A percentile compares a stretch with the other conserved stretches of the same genome.
Conservation (phyloP, 1,140 invertebrate genomes). For the Hylyphantes graminicola region DNA sequence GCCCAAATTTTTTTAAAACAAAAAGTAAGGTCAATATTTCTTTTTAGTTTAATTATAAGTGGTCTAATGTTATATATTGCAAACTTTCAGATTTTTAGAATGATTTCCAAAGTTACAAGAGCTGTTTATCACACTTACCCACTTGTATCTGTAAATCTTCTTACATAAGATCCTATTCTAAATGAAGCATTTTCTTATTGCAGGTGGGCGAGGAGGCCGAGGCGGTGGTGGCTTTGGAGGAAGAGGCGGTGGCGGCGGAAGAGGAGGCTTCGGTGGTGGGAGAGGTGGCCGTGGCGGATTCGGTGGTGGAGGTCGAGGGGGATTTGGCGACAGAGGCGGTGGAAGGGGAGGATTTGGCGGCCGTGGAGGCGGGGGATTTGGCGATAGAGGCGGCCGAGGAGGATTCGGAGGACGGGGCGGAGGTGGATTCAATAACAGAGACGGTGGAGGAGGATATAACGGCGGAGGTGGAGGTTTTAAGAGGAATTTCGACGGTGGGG, state of each 20-base stretch:
- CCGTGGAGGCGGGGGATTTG: slow-evolving; percentile 68
- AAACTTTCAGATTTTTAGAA: too few relatives aligned
- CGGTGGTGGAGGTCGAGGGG: slow-evolving; percentile 57
- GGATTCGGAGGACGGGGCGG: slow-evolving; percentile 62
- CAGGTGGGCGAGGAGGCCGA: slow-evolving; percentile 66
- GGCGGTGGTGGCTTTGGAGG: slow-evolving; percentile 67
- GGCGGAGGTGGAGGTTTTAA: slow-evolving; percentile 66
- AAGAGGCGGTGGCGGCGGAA: slow-evolving; percentile 33
- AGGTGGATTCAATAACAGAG: slow-evolving; percentile 61
- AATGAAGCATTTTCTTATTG: slow-evolving; percentile 62
- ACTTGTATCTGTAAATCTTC: too few relatives aligned
- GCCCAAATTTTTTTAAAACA: too few relatives aligned
- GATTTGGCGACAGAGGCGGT: slow-evolving; percentile 57
- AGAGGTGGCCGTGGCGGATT: slow-evolving; percentile 55
- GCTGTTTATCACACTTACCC: too few relatives aligned
- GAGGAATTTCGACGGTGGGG: slow-evolving; percentile 21
- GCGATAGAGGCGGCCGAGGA: slow-evolving; percentile 62
- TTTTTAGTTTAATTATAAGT: too few relatives aligned
- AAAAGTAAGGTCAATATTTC: too few relatives aligned
- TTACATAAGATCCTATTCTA: too few relatives aligned
- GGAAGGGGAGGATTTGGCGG: slow-evolving; percentile 54
- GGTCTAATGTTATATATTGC: too few relatives aligned
- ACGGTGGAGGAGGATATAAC: slow-evolving; percentile 63
- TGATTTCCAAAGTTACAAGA: too few relatives aligned
- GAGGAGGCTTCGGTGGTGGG: slow-evolving; percentile 28